phyloP scores from a whole-genome alignment of 2,797 vertebrate species.

The Syndactyla subalaris region DNA sequence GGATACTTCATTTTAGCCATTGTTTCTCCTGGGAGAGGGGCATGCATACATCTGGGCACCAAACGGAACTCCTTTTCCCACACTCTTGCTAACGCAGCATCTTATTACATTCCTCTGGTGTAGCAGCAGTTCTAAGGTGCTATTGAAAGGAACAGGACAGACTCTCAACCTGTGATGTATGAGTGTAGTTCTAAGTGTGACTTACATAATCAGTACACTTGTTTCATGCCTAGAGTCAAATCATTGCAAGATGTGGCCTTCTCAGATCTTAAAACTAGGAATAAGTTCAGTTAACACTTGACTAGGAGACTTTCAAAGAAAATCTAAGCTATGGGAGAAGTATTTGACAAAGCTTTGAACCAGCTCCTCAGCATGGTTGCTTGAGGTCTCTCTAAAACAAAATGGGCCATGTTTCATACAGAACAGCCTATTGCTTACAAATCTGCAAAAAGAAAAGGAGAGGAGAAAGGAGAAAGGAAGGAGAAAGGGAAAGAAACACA shows the following conservation, averaged over 20 bases:
- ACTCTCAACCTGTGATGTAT: neutral
- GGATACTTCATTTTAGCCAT: neutral
- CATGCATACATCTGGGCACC: neutral
- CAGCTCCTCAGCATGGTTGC: neutral
- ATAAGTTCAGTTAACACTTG: conserved; percentile 1
- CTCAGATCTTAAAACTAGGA: neutral
- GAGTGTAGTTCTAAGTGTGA: neutral
- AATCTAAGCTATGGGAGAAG: neutral
- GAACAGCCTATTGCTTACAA: neutral
- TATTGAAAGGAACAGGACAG: conserved; percentile 24
- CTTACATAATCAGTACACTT: conserved; percentile 6
- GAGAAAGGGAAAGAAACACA: neutral
- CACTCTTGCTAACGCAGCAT: neutral
- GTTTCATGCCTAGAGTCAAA: conserved; percentile 13
- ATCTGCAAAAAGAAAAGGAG: neutral
- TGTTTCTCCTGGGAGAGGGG: neutral
- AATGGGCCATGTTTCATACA: neutral
- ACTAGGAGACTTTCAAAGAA: conserved; percentile 2
- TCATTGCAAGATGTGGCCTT: conserved; percentile 1
- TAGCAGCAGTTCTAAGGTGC: neutral
- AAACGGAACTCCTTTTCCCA: neutral
- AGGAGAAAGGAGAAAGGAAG: too few species aligned
- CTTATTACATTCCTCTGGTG: neutral
- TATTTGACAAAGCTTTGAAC: neutral
- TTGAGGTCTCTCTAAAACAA: neutral